Percentiles rank a stretch among this genome's conserved stretches.
Conservation (phyloP, 1,140 invertebrate species). For the Helicoverpa zea region DNA sequence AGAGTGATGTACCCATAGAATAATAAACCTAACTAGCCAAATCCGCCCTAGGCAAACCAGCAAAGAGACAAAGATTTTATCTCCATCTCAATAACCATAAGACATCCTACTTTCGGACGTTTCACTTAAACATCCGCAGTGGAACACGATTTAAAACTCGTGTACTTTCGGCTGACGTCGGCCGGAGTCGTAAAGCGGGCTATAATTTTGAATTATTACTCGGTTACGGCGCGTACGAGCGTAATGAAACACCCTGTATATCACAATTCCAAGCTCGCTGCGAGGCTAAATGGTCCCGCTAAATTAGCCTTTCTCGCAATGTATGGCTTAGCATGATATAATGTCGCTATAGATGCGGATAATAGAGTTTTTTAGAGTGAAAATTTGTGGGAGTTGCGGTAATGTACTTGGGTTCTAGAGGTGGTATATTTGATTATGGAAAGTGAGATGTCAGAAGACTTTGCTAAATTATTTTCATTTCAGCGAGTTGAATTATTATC, state of each 20-base stretch:
- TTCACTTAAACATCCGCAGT: conserved; percentile 46
- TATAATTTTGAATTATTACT: conserved; percentile 64
- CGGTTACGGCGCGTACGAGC: conserved; percentile 57
- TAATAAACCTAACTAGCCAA: too few relatives aligned
- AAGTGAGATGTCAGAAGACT: background rate
- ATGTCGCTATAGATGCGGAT: conserved; percentile 39
- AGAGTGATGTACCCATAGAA: too few relatives aligned
- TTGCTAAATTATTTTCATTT: too few relatives aligned
- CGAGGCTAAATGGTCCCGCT: conserved; percentile 62
- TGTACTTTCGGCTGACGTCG: conserved; percentile 47
- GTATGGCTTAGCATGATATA: conserved; percentile 50
- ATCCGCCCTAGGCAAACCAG: background rate
- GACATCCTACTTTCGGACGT: conserved; percentile 28
- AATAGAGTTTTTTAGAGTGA: conserved; percentile 34
- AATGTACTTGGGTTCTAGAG: background rate
- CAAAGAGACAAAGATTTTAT: conserved; percentile 11
- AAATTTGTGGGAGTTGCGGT: conserved; percentile 15
- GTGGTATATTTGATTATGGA: conserved; percentile 2
- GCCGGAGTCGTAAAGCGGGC: conserved; percentile 54
- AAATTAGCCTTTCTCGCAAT: conserved; percentile 62
- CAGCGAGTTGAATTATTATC: too few relatives aligned
- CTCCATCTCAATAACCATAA: conserved; percentile 21
- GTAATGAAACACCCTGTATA: conserved; percentile 70
- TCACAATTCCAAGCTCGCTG: conserved; percentile 61
- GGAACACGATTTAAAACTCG: conserved; percentile 48